Base-by-base conservation (phyloP, 2,797 vertebrate genomes). In the Xiphorhynchus erythropygius region DNA sequence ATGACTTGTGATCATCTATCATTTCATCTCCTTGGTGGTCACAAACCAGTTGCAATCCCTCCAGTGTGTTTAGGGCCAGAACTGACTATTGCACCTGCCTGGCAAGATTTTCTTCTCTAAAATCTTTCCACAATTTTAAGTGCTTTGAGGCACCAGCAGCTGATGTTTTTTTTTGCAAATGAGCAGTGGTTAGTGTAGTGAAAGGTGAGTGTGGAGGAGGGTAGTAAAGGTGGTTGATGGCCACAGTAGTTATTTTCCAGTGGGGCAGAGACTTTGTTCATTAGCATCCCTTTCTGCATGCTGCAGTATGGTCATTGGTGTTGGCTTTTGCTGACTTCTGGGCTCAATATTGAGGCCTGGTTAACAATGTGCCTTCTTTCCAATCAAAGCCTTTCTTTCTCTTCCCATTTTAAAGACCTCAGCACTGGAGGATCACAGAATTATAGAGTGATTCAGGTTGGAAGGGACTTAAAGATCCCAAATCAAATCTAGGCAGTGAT, bases 321-420 rank as follows among this genome's bases (percentile, higher is more conserved):
- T 46, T 2, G 62, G 47, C 30, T 49, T 79, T 79, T 85, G 57
- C 53, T 78, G 53, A 60, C 12, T 14, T 14, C 32, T 39, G 41
- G 14, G 17, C 18, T 68, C 3, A 0, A 0, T 25, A 10, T 0
- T 8, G 13, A 73, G 47, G 46, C 24, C 24, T 67, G 49, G 30
- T 63, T 82, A 75, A 47, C 35, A 41, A 23, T 0, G 1, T n/a
- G 12, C 8, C 23, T 33, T 5, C 2, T 63, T 88, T 69, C 44
- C 39, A 76, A 33, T 7, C 22, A 62, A 70, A 75, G 32, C 19
- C 19, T 52, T 86, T 55, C 57, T n/a, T 46, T 67, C 33, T 50
- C 56, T 63, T 84, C 50, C 32, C 12, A 1, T 46, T 37, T 46
- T 25, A 7, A 79, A 46, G 32, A 75, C 41, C 19, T 78, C 62